These are phyloP conservation scores for Sphaerophoria rueppellii DNA, from an alignment of 2,888 invertebrate genomes.

Conservation along the genomic window DNA sequence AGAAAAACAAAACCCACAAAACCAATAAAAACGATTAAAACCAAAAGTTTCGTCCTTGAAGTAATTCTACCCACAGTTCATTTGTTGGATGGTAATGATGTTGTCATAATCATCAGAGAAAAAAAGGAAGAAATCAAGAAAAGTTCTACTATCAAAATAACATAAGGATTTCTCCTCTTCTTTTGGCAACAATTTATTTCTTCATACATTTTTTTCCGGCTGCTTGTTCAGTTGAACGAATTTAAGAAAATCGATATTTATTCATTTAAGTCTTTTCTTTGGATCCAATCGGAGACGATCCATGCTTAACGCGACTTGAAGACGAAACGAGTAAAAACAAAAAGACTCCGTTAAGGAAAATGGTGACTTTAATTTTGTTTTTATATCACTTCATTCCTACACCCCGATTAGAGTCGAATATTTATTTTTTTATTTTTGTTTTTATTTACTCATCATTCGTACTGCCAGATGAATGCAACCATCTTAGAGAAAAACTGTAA, in stretches of 20 bases:
- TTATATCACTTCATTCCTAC: slow-evolving; percentile 11
- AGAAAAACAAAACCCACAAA: too few relatives aligned
- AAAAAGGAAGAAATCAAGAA: neutral
- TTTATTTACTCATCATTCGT: slow-evolving; percentile 21
- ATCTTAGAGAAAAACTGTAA: neutral
- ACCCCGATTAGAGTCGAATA: neutral
- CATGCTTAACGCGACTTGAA: too few relatives aligned
- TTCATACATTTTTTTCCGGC: neutral
- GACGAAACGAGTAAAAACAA: neutral
- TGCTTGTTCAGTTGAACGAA: neutral
- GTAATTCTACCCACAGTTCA: slow-evolving; percentile 15
- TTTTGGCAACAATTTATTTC: neutral
- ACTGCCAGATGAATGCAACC: slow-evolving; percentile 14
- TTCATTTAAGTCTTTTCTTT: slow-evolving; percentile 14
- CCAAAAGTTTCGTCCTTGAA: neutral
- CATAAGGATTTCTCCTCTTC: neutral
- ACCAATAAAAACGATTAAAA: slow-evolving; percentile 22
- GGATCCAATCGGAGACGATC: neutral
- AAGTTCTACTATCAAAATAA: neutral
- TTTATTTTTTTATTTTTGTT: slow-evolving; percentile 21
- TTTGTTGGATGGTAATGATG: neutral
- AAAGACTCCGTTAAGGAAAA: neutral
- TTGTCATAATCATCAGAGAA: neutral
- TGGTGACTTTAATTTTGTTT: slow-evolving; percentile 25
- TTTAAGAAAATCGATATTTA: slow-evolving; percentile 31